These are phyloP conservation scores for Panorpa germanica DNA, from an alignment of 2,888 invertebrate genomes.

Conservation along the genomic window DNA sequence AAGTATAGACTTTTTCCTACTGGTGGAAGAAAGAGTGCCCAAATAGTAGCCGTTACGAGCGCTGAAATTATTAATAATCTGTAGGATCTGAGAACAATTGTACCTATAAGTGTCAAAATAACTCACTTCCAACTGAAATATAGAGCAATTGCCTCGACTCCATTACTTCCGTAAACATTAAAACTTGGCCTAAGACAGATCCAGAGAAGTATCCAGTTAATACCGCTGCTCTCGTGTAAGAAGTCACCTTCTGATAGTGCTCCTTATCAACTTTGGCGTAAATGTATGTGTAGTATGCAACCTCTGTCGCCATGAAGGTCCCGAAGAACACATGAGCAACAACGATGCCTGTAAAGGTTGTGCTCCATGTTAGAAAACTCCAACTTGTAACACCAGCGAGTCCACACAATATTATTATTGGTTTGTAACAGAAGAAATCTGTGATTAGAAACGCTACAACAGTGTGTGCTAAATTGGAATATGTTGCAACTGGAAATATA, in stretches of 20 bases:
- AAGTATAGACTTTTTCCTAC: constrained; percentile 63
- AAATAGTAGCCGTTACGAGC: constrained; percentile 49
- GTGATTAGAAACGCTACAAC: constrained; percentile 67
- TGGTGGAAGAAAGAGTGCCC: constrained; percentile 55
- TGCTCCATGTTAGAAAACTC: constrained; percentile 54
- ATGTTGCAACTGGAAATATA: constrained; percentile 74
- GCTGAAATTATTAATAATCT: constrained; percentile 28
- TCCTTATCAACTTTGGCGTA: constrained; percentile 69
- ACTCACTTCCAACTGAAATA: constrained; percentile 49
- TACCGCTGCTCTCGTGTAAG: constrained; percentile 67
- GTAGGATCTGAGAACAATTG: constrained; percentile 2
- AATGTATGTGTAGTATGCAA: constrained; percentile 86
- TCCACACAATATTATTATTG: constrained; percentile 62
- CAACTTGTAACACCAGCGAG: constrained; percentile 48
- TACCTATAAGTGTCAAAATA: constrained; percentile 1
- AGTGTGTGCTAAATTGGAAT: constrained; percentile 57
- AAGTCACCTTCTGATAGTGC: constrained; percentile 67
- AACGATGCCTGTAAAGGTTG: constrained; percentile 47
- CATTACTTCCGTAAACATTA: constrained; percentile 44
- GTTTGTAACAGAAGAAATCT: constrained; percentile 69
- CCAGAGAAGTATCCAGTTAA: constrained; percentile 62
- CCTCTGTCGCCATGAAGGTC: constrained; percentile 70
- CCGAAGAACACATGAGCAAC: constrained; percentile 60
- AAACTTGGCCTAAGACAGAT: constrained; percentile 51
- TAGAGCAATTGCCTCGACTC: constrained; percentile 61